Percentiles rank a stretch among this genome's conserved stretches.
Evolutionary conservation across 2,797 vertebrate genomes (phyloP).

Genomic region (Diceros bicornis): DNA sequence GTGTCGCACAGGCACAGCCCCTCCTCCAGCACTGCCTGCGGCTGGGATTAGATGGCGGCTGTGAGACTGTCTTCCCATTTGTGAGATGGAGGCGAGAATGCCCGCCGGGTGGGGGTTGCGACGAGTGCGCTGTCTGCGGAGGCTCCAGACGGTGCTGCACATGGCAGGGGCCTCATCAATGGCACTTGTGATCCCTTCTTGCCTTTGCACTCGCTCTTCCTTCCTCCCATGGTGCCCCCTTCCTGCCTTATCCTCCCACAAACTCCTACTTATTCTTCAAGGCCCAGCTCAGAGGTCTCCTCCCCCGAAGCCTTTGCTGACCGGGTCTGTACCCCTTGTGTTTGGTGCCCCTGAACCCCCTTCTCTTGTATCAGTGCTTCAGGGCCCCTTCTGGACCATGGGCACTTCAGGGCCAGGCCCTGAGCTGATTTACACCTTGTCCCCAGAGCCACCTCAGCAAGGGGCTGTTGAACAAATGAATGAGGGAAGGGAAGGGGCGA

Average conservation of each 20-base stretch:
- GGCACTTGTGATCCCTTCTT: neutral
- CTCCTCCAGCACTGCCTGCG: neutral
- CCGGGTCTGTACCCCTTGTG: fast-evolving
- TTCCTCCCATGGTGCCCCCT: neutral
- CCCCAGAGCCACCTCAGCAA: neutral
- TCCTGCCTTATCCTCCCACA: neutral
- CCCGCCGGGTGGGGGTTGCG: neutral
- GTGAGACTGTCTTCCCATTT: neutral
- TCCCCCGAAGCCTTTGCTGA: neutral
- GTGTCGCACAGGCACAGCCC: neutral
- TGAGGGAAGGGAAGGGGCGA: neutral
- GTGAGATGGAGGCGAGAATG: neutral
- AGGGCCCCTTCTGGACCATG: neutral
- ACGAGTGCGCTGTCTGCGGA: fast-evolving
- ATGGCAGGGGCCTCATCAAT: neutral
- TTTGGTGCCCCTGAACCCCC: no score
- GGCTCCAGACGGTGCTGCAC: neutral
- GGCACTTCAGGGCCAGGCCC: neutral
- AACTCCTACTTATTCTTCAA: neutral
- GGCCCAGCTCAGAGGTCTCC: neutral
- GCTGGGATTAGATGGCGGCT: neutral
- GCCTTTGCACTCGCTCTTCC: neutral
- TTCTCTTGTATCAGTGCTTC: neutral
- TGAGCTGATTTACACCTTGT: neutral
- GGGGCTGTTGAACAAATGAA: neutral